Percentiles rank a stretch among this genome's conserved stretches.
These are phyloP conservation scores for Raja brachyura DNA, from an alignment of 2,113 vertebrate genomes.

Conservation along the genomic window DNA sequence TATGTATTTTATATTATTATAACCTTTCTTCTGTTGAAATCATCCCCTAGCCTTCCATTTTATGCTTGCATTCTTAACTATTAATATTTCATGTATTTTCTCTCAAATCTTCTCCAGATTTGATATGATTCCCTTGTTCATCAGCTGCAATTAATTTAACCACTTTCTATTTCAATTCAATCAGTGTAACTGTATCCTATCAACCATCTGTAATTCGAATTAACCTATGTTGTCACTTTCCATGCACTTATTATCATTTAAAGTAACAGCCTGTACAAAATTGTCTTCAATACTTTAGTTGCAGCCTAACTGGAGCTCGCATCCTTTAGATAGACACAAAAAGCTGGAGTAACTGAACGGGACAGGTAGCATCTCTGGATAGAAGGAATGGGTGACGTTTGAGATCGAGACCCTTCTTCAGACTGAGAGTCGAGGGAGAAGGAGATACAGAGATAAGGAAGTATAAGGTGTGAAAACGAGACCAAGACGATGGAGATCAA, in stretches of 20 bases:
- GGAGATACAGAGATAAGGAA: too few relatives aligned
- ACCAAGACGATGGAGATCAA: too few relatives aligned
- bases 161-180: not conserved
- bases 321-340: not conserved
- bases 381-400: too few relatives aligned
- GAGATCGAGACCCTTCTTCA: too few relatives aligned
- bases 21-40: not conserved
- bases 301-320: not conserved
- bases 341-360: too few relatives aligned
- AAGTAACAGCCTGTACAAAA: not conserved
- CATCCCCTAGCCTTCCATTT: too few relatives aligned
- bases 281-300: not conserved
- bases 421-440: too few relatives aligned
- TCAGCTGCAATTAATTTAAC: not conserved
- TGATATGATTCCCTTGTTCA: not conserved
- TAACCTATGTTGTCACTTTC: not conserved
- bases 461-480: too few relatives aligned
- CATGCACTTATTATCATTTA: not conserved
- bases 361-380: too few relatives aligned
- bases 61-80: not conserved
- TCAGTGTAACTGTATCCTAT: not conserved
- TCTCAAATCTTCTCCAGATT: not conserved
- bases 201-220: not conserved
- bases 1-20: not conserved
- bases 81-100: not conserved